These are phyloP conservation scores for Sarcoramphus papa DNA, from an alignment of 2,797 vertebrate species.

Conservation along the genomic window DNA sequence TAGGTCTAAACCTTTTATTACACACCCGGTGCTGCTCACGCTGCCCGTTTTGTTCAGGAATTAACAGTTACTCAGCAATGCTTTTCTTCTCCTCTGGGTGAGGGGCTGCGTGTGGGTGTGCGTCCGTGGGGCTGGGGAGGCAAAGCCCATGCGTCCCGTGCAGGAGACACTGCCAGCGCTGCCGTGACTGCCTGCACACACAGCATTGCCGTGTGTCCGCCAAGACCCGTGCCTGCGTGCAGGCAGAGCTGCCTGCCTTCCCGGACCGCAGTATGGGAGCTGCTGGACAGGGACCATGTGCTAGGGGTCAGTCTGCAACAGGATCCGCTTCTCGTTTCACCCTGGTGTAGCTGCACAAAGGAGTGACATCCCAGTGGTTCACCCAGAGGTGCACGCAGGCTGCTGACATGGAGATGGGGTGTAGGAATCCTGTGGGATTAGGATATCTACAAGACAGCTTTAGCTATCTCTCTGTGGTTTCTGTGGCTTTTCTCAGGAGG, in stretches of 20 bases:
- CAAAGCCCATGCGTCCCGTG: fast-evolving
- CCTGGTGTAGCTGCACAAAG: neutral
- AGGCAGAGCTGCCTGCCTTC: neutral
- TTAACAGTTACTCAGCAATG: neutral
- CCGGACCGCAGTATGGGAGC: fast-evolving
- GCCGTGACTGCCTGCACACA: neutral
- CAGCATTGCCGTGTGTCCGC: neutral
- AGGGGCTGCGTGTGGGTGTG: neutral
- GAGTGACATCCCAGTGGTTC: neutral
- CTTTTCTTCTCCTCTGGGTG: neutral
- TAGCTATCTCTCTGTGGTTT: neutral
- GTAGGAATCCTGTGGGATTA: neutral
- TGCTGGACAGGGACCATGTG: neutral
- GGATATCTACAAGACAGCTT: neutral
- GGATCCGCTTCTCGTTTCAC: neutral
- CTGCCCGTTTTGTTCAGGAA: neutral
- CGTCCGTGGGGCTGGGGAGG: neutral
- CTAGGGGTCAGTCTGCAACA: neutral
- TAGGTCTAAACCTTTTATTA: neutral
- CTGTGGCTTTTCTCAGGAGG: neutral
- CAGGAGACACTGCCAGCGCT: neutral
- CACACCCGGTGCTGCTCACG: fast-evolving
- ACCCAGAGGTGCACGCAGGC: fast-evolving
- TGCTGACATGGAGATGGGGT: neutral
- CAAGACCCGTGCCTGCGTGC: neutral